Base-by-base conservation (phyloP, 2,888 invertebrate genomes). In the Megaustenia siamemsis region DNA sequence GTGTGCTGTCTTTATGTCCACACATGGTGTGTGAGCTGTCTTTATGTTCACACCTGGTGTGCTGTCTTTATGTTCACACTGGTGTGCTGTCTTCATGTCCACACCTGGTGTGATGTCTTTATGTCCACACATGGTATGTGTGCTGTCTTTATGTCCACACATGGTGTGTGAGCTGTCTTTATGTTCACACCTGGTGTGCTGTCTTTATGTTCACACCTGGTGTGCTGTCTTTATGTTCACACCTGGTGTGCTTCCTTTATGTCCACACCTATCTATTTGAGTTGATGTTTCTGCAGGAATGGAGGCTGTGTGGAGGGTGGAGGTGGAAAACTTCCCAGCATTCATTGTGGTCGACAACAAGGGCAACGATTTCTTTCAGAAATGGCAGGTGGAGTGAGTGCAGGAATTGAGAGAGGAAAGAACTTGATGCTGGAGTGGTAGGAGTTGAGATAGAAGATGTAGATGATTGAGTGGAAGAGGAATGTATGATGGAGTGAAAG, bases 321-420 rank as follows among this genome's bases (percentile, higher is more conserved):
- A 94, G 84, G 94, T 94, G 38, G 93, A 93, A 85, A 90, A 94
- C 87, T 94, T 94, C 88, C 94, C 94, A 79, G 94, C 94, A 85
- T 94, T 94, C 88, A 93, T 94, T 84, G 94, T 94, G 0, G 94
- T 94, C 5, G 94, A 94, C 86, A 90, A 94, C 89, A 94, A 94
- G 88, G 94, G 94, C 81, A 94, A 94, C 88, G 94, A 94, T 87
- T 94, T 94, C 89, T 94, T 94, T 86, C 90, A 93, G 82, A 91
- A 94, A 84, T 94, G 94, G 94, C 93, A 93, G 86, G 92, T 92
- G 82, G 93, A 94, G 71, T 93, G 38, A 63, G 49, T 5, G 49
- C 28, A 73, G 73, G 63, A 63, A 15, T 63, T 28, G 49, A 10
- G 49, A 49, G 15, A 49, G 49, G 49, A 49, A 15, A 49, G 8